phyloP scores from a whole-genome alignment of 1,140 invertebrate species.

The Oreohelix idahoensis region DNA sequence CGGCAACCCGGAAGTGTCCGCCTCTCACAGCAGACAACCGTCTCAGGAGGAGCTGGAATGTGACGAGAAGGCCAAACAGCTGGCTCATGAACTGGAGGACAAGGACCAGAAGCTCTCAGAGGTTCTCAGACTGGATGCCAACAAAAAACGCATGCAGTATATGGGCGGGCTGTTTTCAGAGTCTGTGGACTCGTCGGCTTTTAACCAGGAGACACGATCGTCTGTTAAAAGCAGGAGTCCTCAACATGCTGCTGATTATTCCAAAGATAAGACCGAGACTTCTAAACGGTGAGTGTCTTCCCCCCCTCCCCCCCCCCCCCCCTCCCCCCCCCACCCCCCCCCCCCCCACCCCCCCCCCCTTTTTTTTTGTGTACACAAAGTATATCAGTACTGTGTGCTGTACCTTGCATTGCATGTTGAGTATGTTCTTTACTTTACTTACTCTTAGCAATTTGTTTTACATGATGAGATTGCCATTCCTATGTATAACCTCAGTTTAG shows the following conservation, averaged over 20 bases:
- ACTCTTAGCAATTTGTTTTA: no score
- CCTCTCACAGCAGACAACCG: conserved; percentile 73
- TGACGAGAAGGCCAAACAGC: conserved; percentile 82
- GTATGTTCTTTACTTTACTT: no score
- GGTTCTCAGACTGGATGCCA: conserved; percentile 79
- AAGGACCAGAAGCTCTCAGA: conserved; percentile 67
- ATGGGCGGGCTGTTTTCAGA: conserved; percentile 82
- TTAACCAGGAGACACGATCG: neutral
- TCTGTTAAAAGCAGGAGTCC: neutral
- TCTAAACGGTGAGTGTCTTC: conserved; percentile 24
- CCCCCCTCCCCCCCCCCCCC: no score
- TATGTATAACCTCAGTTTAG: no score
- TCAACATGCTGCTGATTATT: neutral
- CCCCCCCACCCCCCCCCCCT: no score
- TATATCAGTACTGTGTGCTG: no score
- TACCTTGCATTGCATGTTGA: no score
- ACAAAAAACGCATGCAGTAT: conserved; percentile 85
- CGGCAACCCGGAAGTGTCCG: neutral
- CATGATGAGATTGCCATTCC: no score
- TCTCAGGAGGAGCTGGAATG: conserved; percentile 86
- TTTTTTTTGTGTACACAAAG: no score
- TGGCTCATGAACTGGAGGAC: conserved; percentile 80
- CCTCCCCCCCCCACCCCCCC: no score
- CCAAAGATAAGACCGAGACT: neutral
- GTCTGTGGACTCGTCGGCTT: neutral